These are phyloP conservation scores for Leuctra nigra DNA, from an alignment of 2,888 invertebrate species.

Conservation along the genomic window DNA sequence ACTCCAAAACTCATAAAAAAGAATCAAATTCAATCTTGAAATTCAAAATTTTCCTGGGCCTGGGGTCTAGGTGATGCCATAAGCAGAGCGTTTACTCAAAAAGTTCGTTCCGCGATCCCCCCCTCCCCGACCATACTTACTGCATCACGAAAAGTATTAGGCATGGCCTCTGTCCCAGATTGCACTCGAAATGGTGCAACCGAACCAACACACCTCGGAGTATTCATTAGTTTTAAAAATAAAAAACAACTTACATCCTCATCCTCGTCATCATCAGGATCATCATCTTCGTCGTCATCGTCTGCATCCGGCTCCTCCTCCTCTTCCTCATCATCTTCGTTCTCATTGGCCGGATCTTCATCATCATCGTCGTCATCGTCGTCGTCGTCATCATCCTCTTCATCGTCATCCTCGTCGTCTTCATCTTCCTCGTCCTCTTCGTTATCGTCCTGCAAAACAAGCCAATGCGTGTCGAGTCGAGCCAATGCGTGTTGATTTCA, in stretches of 20 bases:
- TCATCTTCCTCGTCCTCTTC: constrained; percentile 32
- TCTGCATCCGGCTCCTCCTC: constrained; percentile 17
- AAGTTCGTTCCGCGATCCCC: no score
- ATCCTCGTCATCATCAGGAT: constrained; percentile 19
- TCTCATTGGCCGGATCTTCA: constrained; percentile 29
- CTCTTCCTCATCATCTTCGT: constrained; percentile 24
- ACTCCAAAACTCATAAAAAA: no score
- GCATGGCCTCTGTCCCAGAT: no score
- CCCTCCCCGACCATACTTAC: no score
- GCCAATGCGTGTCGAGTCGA: no score
- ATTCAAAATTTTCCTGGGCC: no score
- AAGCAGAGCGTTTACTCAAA: no score
- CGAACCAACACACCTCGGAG: neutral
- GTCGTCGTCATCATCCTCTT: constrained; percentile 27
- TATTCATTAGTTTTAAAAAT: constrained; percentile 3
- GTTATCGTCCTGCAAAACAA: constrained; percentile 16
- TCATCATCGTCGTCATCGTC: constrained; percentile 35
- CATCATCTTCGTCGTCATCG: constrained; percentile 18
- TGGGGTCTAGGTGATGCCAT: no score
- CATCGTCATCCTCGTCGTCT: constrained; percentile 34
- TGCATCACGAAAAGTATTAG: no score
- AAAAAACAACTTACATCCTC: constrained; percentile 21
- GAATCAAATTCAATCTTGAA: no score
- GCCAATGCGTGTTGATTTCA: no score
- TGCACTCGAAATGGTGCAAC: no score